Evolutionary conservation across 2,797 vertebrate species (phyloP), one percentile per base, ranked within the genome.

Genomic region (Danionella dracula): DNA sequence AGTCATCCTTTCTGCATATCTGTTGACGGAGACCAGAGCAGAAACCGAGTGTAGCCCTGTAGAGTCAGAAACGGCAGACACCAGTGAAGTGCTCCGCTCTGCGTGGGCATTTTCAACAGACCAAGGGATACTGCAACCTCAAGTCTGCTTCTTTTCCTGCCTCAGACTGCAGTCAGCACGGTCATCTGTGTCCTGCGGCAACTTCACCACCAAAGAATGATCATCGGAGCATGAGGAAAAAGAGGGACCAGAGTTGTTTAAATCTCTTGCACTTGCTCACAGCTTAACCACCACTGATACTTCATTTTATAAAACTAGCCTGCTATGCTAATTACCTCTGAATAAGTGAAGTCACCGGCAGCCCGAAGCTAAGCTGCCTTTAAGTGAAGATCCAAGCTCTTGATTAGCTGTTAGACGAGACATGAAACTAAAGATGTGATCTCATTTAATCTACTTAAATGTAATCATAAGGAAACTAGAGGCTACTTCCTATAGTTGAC

Each of bases 151-250:
- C 90, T 90, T 87, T 90, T 87, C 84, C 77, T 75, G 84, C 82
- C 85, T 88, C 86, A 78, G 76, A 81, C 81, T 83, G 85, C 81
- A 88, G 84, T n/a, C n/a, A n/a, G n/a, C n/a, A n/a, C n/a, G n/a
- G n/a, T 88, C 85, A 86, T 88, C 89, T 87, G 85, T 90, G 86
- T 89, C 79, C 76, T 80, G 76, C 78, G 79, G 87, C 85, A 86
- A 81, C 83, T 88, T 83, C 85, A 27, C 23, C 85, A 89, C 84
- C 82, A 83, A 79, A 66, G 81, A 83, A 87, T 81, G 87, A 84
- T 88, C 84, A 80, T 79, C 58, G 60, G 75, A 79, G 71, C 81
- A 75, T 80, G 80, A 84, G 80, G 77, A 78, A 83, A 53, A 68
- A 71, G 87, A 83, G 42, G 64, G 53, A 23, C 64, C 85, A 81